Conservation (phyloP, 1,140 invertebrate species). For the Samia ricini region DNA sequence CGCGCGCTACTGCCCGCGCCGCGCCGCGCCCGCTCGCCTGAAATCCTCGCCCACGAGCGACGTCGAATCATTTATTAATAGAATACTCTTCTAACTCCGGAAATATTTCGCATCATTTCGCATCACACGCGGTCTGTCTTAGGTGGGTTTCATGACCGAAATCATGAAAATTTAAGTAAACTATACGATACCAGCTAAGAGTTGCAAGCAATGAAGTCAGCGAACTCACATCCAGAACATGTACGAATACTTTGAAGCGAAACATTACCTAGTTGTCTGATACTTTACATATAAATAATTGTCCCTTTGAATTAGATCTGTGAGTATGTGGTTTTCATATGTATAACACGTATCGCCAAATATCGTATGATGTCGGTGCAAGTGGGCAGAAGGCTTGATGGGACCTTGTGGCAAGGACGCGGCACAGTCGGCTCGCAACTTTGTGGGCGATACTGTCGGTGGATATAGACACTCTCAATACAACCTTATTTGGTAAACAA, state of each 20-base stretch:
- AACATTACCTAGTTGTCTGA: not conserved
- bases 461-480: constrained; percentile 36
- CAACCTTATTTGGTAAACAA: constrained; percentile 47
- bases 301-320: not conserved
- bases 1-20: constrained; percentile 65
- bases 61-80: constrained; percentile 73
- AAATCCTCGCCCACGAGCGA: constrained; percentile 72
- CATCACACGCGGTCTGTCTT: constrained; percentile 50
- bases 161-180: not conserved
- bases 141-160: not conserved
- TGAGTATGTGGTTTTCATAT: not conserved
- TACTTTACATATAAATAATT: not conserved
- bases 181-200: not conserved
- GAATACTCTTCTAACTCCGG: constrained; percentile 73
- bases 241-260: too few relatives aligned
- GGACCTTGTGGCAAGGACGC: constrained; percentile 70
- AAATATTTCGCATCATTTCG: constrained; percentile 77
- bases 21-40: constrained; percentile 52
- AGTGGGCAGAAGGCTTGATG: constrained; percentile 60
- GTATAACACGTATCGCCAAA: constrained; percentile 8
- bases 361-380: constrained; percentile 13
- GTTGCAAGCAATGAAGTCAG: not conserved
- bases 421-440: constrained; percentile 30
- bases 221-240: too few relatives aligned
- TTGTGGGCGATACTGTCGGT: constrained; percentile 39